Evolutionary conservation across 1,140 invertebrate species (phyloP), one percentile per base, ranked within the genome.

Genomic region (Physella acuta): DNA sequence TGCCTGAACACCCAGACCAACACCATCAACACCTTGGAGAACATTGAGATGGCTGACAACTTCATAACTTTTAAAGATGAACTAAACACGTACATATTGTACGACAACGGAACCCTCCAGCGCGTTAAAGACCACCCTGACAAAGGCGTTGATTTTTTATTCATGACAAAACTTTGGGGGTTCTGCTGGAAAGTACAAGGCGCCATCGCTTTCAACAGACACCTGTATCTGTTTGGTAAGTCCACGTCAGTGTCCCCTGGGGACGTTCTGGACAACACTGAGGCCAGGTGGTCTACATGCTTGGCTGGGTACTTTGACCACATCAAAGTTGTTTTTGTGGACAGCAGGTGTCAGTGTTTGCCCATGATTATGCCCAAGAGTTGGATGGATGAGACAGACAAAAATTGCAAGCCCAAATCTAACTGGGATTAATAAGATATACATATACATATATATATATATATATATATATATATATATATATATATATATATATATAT

Each of bases 91-190:
- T 58, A 4, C 30, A 2, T 58, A 4, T 30, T 58, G 16, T 28
- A 30, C n/a, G 4, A 8, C 4, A 31, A 58, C 31, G 55, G 55
- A 58, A 28, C 55, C 5, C 55, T 58, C 31, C 28, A 58, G 16
- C 28, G 20, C 16, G 30, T 58, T 30, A 20, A 30, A 30, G 28
- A 14, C 28, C 3, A 20, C 20, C 28, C 28, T 30, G 55, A 58
- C 31, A 30, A 4, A 58, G 55, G 28, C 26, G 28, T 58, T 20
- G 31, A 5, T 4, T 58, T 58, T 30, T 30, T 30, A 30, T 58
- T 58, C 30, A 4, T 58, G 20, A 58, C 55, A 30, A 58, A 58
- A 30, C 55, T 58, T 4, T 58, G 55, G 55, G 55, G 55, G 17
- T 58, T 58, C 30, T 16, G 17, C 4, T 58, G 55, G 55, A 20